Conservation (phyloP, 2,888 invertebrate genomes). For the Druceiella hillmani region DNA sequence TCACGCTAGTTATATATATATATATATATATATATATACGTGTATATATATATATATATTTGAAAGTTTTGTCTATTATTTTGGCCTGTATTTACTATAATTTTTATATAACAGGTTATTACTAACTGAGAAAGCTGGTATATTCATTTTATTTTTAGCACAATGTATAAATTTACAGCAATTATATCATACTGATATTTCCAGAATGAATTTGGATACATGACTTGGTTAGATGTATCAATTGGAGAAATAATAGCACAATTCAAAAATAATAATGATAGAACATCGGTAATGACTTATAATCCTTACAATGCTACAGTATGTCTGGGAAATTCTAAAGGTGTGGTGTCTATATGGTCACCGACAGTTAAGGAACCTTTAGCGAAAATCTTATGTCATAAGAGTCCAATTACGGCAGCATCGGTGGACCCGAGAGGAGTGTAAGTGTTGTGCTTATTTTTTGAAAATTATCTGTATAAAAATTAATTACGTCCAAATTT, state of each 20-base stretch:
- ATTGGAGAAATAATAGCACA: slow-evolving; percentile 83
- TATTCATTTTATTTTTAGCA: too few species aligned
- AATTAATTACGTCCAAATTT: too few species aligned
- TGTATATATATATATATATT: too few species aligned
- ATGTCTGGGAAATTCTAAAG: slow-evolving; percentile 85
- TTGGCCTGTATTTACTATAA: too few species aligned
- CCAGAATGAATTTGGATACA: slow-evolving; percentile 68
- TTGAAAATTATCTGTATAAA: not conserved
- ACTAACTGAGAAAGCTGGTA: too few species aligned
- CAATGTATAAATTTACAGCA: too few species aligned
- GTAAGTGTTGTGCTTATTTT: slow-evolving; percentile 43
- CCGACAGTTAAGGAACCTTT: slow-evolving; percentile 82
- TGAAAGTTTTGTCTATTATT: too few species aligned
- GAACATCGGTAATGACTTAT: slow-evolving; percentile 80
- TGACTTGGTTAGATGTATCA: slow-evolving; percentile 92
- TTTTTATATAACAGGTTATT: too few species aligned
- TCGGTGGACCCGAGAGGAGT: slow-evolving; percentile 80
- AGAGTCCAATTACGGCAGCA: slow-evolving; percentile 71
- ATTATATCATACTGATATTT: too few species aligned
- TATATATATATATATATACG: too few species aligned
- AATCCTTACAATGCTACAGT: slow-evolving; percentile 93
- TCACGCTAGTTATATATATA: too few species aligned
- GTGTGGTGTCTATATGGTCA: slow-evolving; percentile 93
- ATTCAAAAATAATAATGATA: slow-evolving; percentile 70
- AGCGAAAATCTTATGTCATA: slow-evolving; percentile 89